Evolutionary conservation across 2,113 vertebrate species (phyloP).

Genomic region (Eurystomus gularis): DNA sequence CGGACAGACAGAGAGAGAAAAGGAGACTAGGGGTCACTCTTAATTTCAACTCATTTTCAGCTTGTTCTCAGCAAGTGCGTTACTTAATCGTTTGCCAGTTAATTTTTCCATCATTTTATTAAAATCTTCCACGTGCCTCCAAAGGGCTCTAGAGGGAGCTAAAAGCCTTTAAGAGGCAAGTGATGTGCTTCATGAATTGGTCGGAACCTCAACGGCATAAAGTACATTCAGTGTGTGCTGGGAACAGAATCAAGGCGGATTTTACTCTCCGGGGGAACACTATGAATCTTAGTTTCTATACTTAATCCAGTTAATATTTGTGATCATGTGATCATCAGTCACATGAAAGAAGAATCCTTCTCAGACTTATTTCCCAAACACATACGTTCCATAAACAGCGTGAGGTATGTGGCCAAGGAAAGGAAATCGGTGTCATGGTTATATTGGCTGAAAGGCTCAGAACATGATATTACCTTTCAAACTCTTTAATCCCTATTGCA

Average conservation of each 20-base stretch:
- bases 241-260: background rate
- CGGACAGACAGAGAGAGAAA: background rate
- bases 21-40: background rate
- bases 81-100: background rate
- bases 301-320: slow-evolving; percentile 33
- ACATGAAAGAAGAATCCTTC: background rate
- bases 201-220: background rate
- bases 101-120: background rate
- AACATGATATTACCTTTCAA: slow-evolving; percentile 47
- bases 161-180: slow-evolving; percentile 34
- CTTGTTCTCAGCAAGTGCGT: background rate
- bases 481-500: background rate
- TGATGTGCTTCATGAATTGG: accelerated
- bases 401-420: background rate
- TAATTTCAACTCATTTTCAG: background rate
- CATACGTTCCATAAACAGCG: slow-evolving; percentile 18
- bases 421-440: slow-evolving; percentile 11
- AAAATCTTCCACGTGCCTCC: background rate
- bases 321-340: slow-evolving; percentile 15
- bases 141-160: slow-evolving; percentile 65
- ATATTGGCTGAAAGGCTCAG: slow-evolving; percentile 2
- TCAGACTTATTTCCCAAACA: slow-evolving; percentile 14
- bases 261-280: background rate
- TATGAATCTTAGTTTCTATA: slow-evolving; percentile 2
- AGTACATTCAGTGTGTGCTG: background rate